Percentiles rank a stretch among this genome's conserved stretches.
phyloP scores from a whole-genome alignment of 2,113 vertebrate species.

The Cebus imitator region DNA sequence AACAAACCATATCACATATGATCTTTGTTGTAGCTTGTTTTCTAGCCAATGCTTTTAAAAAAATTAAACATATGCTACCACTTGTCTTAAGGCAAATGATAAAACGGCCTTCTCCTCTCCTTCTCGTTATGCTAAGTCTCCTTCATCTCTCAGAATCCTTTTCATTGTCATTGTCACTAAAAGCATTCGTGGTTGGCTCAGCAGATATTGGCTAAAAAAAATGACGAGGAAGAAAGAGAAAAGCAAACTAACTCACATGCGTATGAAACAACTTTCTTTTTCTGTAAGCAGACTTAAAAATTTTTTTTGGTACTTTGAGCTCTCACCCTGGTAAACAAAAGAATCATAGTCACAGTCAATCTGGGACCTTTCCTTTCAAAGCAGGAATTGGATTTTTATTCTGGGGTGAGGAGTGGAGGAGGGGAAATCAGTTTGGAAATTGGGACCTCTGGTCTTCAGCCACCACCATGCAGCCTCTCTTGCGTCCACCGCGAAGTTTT shows the following conservation, averaged over 20 bases:
- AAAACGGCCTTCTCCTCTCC: not conserved
- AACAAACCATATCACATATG: not conserved
- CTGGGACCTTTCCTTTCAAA: not conserved
- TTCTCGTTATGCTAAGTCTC: not conserved
- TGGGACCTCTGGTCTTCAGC: not conserved
- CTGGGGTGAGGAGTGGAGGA: too few species aligned
- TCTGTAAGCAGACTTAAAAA: not conserved
- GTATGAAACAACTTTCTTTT: not conserved
- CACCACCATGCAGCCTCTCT: accelerated
- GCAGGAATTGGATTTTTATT: not conserved
- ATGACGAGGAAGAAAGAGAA: not conserved
- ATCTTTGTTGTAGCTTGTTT: not conserved
- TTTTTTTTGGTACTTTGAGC: not conserved
- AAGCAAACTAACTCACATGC: not conserved
- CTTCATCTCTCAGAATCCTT: not conserved
- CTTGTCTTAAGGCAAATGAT: not conserved
- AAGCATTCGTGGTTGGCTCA: not conserved
- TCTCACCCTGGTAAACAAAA: not conserved
- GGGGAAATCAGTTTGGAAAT: not conserved
- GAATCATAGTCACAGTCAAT: not conserved
- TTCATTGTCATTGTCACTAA: not conserved
- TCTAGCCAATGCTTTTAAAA: not conserved
- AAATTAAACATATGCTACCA: not conserved
- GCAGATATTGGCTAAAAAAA: not conserved
- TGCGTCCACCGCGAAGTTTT: not conserved